Percentiles rank a stretch among this genome's conserved stretches.
Conservation (phyloP, 2,888 invertebrate species). For the Sinotaia quadrata region DNA sequence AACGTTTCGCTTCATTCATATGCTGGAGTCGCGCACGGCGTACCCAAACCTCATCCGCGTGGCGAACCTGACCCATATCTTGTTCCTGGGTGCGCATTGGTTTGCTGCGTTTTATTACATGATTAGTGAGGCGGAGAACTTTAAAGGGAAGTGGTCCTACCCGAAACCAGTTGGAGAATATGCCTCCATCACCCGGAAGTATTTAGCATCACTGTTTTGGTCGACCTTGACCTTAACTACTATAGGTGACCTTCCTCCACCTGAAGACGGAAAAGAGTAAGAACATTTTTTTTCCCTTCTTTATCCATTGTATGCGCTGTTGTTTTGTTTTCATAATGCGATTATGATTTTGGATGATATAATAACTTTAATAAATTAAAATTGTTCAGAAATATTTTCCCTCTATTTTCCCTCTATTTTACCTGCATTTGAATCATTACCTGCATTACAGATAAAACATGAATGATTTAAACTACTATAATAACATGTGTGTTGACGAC, state of each 20-base stretch:
- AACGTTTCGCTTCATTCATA: conserved; percentile 88
- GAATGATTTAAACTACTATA: no score
- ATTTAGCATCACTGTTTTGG: conserved; percentile 96
- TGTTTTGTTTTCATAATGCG: not conserved
- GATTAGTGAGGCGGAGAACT: conserved; percentile 81
- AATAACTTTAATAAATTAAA: not conserved
- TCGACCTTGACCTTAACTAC: conserved; percentile 95
- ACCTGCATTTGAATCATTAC: no score
- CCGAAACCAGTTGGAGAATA: conserved; percentile 78
- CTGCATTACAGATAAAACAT: no score
- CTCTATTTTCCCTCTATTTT: no score
- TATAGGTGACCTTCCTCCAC: conserved; percentile 95
- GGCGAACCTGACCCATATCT: conserved; percentile 93
- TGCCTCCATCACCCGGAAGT: conserved; percentile 90
- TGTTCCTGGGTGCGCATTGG: conserved; percentile 96
- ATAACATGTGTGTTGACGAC: no score
- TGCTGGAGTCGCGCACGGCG: conserved; percentile 94
- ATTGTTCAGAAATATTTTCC: not conserved
- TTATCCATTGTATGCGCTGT: not conserved
- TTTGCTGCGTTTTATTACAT: conserved; percentile 98
- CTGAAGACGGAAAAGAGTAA: conserved; percentile 97
- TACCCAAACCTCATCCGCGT: conserved; percentile 97
- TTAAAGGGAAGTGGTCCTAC: conserved; percentile 75
- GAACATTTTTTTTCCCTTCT: conserved; percentile 72
- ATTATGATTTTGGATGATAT: not conserved